phyloP scores from a whole-genome alignment of 1,140 invertebrate genomes.

The Lamellibrachia luymesi region DNA sequence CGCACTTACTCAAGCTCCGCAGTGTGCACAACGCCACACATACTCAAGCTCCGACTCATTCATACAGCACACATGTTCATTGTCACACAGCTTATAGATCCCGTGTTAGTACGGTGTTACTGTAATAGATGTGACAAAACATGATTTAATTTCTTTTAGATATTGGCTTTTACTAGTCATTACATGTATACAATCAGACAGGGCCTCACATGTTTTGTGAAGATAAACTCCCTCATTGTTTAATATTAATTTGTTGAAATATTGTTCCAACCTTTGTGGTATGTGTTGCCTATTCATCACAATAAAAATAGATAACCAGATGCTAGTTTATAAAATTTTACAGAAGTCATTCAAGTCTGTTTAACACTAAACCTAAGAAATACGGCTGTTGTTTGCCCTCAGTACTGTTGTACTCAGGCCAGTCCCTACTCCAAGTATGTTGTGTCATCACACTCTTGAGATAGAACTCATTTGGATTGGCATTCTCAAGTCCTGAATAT shows the following conservation, averaged over 20 bases:
- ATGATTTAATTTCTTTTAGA: too few relatives aligned
- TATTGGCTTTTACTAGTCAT: too few relatives aligned
- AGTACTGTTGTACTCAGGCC: background rate
- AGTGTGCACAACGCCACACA: background rate
- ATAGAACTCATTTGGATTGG: background rate
- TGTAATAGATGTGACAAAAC: too few relatives aligned
- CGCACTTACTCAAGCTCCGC: background rate
- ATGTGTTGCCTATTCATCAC: background rate
- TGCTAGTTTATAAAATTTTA: background rate
- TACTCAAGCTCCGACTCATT: background rate
- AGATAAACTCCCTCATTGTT: too few relatives aligned
- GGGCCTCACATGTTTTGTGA: too few relatives aligned
- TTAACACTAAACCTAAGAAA: background rate
- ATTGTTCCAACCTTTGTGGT: background rate
- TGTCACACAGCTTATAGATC: background rate
- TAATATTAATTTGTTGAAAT: too few relatives aligned
- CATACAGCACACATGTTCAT: background rate
- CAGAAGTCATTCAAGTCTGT: background rate
- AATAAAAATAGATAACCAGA: background rate
- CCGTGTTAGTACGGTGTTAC: too few relatives aligned
- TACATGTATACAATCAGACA: too few relatives aligned
- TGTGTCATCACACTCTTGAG: background rate
- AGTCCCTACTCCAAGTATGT: background rate
- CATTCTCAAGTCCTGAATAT: conserved; percentile 1
- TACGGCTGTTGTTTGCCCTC: background rate